A percentile compares a stretch with the other conserved stretches of the same genome.
Conservation (phyloP, 2,113 vertebrate genomes). For the Agapornis roseicollis region DNA sequence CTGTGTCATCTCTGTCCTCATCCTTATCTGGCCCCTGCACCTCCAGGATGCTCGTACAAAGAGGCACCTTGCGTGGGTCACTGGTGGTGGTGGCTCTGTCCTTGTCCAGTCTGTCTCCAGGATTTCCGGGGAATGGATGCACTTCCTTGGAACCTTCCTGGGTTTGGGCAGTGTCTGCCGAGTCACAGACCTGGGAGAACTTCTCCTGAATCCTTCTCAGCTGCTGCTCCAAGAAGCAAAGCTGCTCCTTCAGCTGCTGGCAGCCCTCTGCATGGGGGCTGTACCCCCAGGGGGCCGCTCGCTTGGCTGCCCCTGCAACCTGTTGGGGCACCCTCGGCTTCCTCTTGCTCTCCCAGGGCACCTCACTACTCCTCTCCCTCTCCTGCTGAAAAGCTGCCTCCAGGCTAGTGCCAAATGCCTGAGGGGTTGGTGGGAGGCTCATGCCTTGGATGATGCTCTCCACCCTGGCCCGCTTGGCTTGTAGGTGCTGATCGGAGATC, state of each 20-base stretch:
- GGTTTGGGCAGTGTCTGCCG: conserved; percentile 48
- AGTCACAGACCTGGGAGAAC: conserved; percentile 78
- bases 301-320: accelerated
- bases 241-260: conserved; percentile 84
- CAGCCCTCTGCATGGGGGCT: conserved; percentile 75
- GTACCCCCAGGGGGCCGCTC: not conserved
- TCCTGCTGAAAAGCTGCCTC: conserved; percentile 52
- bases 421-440: conserved; percentile 75
- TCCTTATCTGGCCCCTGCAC: not conserved
- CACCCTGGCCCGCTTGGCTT: conserved; percentile 89
- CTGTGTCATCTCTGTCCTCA: not conserved
- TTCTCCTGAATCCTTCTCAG: conserved; percentile 85
- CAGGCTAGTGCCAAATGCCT: not conserved
- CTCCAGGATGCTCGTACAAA: not conserved
- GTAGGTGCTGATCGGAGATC: conserved; percentile 76
- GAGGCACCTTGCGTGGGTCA: not conserved
- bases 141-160: not conserved
- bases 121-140: not conserved
- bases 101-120: not conserved
- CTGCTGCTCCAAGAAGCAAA: conserved; percentile 85
- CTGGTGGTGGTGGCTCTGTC: not conserved
- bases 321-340: conserved; percentile 83
- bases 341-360: conserved; percentile 80
- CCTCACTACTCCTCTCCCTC: conserved; percentile 60
- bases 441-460: conserved; percentile 92